Conservation (phyloP, 2,888 invertebrate species). For the Diaprepes abbreviatus region DNA sequence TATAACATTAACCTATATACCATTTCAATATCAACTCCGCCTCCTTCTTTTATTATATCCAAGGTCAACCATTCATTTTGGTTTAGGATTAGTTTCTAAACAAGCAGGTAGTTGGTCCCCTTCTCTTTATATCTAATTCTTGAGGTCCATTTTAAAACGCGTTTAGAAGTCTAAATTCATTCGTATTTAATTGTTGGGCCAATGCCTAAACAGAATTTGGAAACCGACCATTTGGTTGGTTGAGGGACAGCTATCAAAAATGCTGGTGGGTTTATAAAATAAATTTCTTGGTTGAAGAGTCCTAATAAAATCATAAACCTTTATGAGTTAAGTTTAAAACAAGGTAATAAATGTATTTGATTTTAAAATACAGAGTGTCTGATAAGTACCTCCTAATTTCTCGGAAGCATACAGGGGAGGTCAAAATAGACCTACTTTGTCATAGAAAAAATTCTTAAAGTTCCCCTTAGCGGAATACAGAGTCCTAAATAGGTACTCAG, state of each 20-base stretch:
- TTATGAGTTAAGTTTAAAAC: too few relatives aligned
- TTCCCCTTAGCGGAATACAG: too few relatives aligned
- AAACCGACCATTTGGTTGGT: not conserved
- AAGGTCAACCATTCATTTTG: slow-evolving; percentile 6
- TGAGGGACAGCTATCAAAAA: not conserved
- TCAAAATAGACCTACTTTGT: too few relatives aligned
- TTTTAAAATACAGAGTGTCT: too few relatives aligned
- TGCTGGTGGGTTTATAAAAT: too few relatives aligned
- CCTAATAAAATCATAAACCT: too few relatives aligned
- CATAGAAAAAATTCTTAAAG: too few relatives aligned
- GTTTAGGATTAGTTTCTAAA: slow-evolving; percentile 24
- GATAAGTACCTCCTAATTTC: too few relatives aligned
- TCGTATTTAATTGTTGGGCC: slow-evolving; percentile 18
- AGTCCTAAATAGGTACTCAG: too few relatives aligned
- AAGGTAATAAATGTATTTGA: too few relatives aligned
- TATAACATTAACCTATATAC: slow-evolving; percentile 10
- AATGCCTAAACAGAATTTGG: slow-evolving; percentile 12
- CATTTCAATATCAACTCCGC: slow-evolving; percentile 2
- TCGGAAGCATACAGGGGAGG: too few relatives aligned
- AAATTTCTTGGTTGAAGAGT: too few relatives aligned
- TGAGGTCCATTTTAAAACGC: slow-evolving; percentile 19
- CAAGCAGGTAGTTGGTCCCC: slow-evolving; percentile 32
- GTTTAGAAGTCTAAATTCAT: slow-evolving; percentile 22
- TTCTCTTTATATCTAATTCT: slow-evolving; percentile 32
- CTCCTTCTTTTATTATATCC: not conserved